A percentile compares a stretch with the other conserved stretches of the same genome.
Evolutionary conservation across 1,140 invertebrate genomes (phyloP).

Genomic region (Temnothorax nylanderi): DNA sequence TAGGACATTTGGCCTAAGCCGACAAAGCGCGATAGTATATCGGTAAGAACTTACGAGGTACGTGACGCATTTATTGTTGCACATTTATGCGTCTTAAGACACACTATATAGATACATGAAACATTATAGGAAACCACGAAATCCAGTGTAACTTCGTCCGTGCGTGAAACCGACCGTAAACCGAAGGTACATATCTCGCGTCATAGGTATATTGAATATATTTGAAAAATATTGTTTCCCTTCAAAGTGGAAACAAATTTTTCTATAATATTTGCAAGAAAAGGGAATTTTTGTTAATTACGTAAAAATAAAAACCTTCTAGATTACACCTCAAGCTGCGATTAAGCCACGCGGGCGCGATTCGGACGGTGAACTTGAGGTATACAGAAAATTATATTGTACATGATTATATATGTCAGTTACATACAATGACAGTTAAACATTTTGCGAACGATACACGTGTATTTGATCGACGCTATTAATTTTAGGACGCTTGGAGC

Average conservation of each 20-base stretch:
- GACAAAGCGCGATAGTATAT: constrained; percentile 32
- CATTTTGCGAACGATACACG: too few relatives aligned
- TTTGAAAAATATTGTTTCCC: neutral
- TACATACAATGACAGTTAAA: neutral
- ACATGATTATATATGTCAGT: neutral
- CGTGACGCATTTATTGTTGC: neutral
- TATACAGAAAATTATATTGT: constrained; percentile 1
- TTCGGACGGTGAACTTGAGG: constrained; percentile 45
- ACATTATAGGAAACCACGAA: constrained; percentile 1
- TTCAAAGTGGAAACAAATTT: neutral
- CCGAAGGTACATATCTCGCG: constrained; percentile 7
- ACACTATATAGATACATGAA: neutral
- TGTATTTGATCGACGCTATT: neutral
- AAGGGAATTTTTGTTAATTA: neutral
- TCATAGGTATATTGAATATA: neutral
- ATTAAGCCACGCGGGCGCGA: constrained; percentile 30
- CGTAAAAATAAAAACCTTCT: constrained; percentile 17
- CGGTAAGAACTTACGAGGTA: constrained; percentile 20
- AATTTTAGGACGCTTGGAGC: constrained; percentile 46
- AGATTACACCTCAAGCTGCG: constrained; percentile 17
- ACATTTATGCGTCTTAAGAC: neutral
- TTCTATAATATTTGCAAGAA: neutral
- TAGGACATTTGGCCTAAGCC: constrained; percentile 51
- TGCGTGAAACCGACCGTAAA: neutral
- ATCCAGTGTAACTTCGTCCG: neutral